Evolutionary conservation across 92 coral and sea anemone species (phyloP), one percentile per base, ranked within the genome.

Genomic region (Umimayanthus kanabou): DNA sequence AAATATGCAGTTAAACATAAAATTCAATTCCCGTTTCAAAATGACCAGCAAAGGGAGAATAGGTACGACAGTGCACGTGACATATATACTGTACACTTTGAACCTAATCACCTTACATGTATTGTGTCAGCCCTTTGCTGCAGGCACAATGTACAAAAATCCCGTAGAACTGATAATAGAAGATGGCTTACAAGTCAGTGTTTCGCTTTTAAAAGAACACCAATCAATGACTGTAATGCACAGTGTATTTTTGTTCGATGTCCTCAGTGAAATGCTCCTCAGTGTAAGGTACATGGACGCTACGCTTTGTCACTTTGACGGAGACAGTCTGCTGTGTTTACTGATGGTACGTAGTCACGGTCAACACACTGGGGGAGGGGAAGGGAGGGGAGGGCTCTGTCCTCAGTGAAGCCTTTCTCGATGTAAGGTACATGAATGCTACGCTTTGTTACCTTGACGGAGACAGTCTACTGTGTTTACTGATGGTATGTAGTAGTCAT

Each of bases 211-310:
- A 9, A 50, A 10, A 50, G 57, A 10, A 45, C 50, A 5, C 50
- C 50, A 45, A 45, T 5, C 18, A 53, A 11, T 9, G 58, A 53
- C 10, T 0, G 58, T 53, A 53, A 53, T 1, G 58, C 58, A 53
- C 14, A 16, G 58, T 53, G 58, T 43, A 1, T n/a, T 22, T 23
- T 77, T 77, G 33, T 71, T 26, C 6, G 9, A 18, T 29, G 4
- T 29, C 30, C 61, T 72, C 39, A 91, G 98, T 89, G 91, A 93
- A 13, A 89, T 87, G 9, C 85, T 91, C 57, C 91, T 94, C 20
- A 89, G 90, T 80, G 90, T 96, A 50, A 85, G 90, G 72, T 95
- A 92, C 71, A 71, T 96, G 89, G 99, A 96, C 84, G 99, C 98
- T 37, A 90, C 99, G 0, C 87, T 89, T 18, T 93, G 99, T 80